Evolutionary conservation across 2,888 invertebrate genomes (phyloP).

Genomic region (Cyaniris semiargus): DNA sequence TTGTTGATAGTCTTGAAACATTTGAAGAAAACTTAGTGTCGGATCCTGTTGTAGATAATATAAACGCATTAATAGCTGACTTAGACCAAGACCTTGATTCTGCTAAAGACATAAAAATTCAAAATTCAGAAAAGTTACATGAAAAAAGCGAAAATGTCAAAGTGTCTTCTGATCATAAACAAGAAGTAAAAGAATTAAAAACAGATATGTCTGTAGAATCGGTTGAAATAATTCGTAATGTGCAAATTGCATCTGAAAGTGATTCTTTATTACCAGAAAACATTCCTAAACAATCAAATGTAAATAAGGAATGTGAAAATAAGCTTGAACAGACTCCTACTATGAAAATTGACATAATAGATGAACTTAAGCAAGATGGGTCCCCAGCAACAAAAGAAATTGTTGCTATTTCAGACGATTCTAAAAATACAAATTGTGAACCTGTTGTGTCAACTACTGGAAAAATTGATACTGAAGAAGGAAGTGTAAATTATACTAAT

Average conservation of each 20-base stretch:
- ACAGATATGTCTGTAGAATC: not conserved
- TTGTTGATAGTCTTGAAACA: slow-evolving; percentile 61
- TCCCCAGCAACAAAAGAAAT: not conserved
- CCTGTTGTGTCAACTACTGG: slow-evolving; percentile 59
- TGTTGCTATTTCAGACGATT: slow-evolving; percentile 22
- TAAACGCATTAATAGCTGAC: slow-evolving; percentile 65
- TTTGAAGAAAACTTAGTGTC: slow-evolving; percentile 61
- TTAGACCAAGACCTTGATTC: slow-evolving; percentile 59
- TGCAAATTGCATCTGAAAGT: not conserved
- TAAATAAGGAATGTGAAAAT: not conserved
- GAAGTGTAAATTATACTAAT: not conserved
- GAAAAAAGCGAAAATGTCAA: not conserved
- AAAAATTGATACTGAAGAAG: slow-evolving; percentile 35
- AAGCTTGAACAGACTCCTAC: not conserved
- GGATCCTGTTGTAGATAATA: slow-evolving; percentile 63
- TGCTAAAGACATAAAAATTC: slow-evolving; percentile 51
- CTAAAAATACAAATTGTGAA: slow-evolving; percentile 42
- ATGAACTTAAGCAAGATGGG: not conserved
- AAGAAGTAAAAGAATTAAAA: slow-evolving; percentile 9
- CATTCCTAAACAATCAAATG: not conserved
- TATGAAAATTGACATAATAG: not conserved
- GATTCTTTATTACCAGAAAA: not conserved
- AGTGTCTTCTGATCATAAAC: not conserved
- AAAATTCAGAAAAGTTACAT: not conserved
- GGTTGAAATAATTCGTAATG: not conserved